phyloP scores from a whole-genome alignment of 2,888 invertebrate genomes.

The Drosophila macrospina region DNA sequence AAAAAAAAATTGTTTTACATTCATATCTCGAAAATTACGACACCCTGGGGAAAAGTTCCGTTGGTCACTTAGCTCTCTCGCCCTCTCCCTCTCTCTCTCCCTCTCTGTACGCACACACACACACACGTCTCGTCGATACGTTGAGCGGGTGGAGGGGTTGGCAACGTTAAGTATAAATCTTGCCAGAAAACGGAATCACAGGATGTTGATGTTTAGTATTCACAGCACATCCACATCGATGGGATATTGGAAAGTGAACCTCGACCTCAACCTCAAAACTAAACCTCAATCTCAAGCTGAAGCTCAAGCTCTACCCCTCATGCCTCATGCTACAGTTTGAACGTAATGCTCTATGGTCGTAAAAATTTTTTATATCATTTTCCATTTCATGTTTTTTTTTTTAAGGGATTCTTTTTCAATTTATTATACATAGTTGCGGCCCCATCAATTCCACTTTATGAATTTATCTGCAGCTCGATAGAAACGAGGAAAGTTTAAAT shows the following conservation, averaged over 20 bases:
- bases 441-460: constrained; percentile 55
- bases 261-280: constrained; percentile 10
- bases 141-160: constrained; percentile 7
- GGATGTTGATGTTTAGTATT: constrained; percentile 67
- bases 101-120: background rate
- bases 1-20: constrained; percentile 84
- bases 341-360: constrained; percentile 28
- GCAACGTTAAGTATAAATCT: constrained; percentile 67
- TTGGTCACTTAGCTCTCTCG: constrained; percentile 68
- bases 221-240: constrained; percentile 61
- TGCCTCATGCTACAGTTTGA: constrained; percentile 16
- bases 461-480: constrained; percentile 50
- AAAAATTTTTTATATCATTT: constrained; percentile 52
- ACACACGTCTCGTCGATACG: constrained; percentile 16
- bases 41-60: constrained; percentile 82
- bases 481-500: constrained; percentile 41
- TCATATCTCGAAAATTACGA: constrained; percentile 85
- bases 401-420: constrained; percentile 64
- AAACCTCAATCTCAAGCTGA: constrained; percentile 12
- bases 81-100: background rate
- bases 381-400: constrained; percentile 18
- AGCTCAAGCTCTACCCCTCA: no score
- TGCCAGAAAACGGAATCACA: constrained; percentile 43
- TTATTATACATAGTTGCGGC: constrained; percentile 59
- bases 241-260: constrained; percentile 59